Evolutionary conservation across 2,888 invertebrate species (phyloP), one percentile per base, ranked within the genome.

Genomic region (Protophormia terraenovae): DNA sequence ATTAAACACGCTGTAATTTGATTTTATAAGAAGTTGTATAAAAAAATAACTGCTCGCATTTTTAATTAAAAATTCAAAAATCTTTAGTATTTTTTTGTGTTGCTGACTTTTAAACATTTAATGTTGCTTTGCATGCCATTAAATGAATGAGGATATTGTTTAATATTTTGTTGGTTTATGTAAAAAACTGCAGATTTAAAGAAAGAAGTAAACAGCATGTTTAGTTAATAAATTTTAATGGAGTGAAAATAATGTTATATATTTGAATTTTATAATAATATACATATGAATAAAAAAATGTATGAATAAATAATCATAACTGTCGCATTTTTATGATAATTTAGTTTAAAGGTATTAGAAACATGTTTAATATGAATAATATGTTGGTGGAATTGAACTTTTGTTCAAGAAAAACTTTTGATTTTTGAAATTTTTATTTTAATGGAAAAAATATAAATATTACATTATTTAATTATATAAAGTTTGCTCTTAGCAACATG

Each of bases 91-190:
- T 16, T 50, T 53, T 50, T 67, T 47, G n/a, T n/a, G n/a, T n/a
- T n/a, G n/a, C 38, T 45, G 8, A 3, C n/a, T 32, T 50, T n/a
- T 24, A 64, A 71, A 38, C n/a, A 69, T 53, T 55, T 62, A 35
- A 53, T 62, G 12, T 38, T 60, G n/a, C n/a, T 75, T 62, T 80
- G 35, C 71, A 75, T 75, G 79, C 32, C 24, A 83, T 76, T 50
- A 64, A 62, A 45, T 66, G 62, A 83, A 83, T 79, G 79, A 72
- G 83, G 79, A 79, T 79, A 62, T 83, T 67, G 24, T 66, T 69
- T 8, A 38, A 14, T n/a, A n/a, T 66, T 76, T 69, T 41, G 2
- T 6, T 35, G 16, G 22, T 53, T 79, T 71, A 22, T 69, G 19
- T 53, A 53, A 69, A 69, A 27, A 16, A 45, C 3, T 45, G 4